Conservation (phyloP, 2,888 invertebrate genomes). For the Polydrusus cervinus region DNA sequence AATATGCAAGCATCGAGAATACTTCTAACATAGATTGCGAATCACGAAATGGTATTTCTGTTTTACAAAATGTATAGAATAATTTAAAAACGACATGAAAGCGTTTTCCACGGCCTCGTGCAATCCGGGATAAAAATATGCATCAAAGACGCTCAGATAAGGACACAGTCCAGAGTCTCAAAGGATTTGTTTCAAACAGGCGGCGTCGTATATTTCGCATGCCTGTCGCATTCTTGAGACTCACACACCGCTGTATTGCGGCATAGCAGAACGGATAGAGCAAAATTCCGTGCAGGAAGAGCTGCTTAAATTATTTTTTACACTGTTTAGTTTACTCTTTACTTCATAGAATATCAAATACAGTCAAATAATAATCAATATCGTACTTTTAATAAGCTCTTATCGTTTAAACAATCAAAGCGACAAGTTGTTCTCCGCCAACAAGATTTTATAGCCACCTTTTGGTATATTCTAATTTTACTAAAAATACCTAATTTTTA, state of each 20-base stretch:
- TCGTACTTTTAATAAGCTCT: too few relatives aligned
- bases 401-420: too few relatives aligned
- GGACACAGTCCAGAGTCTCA: constrained; percentile 25
- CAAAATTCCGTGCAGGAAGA: neutral
- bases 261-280: neutral
- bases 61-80: neutral
- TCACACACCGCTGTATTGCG: constrained; percentile 18
- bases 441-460: too few relatives aligned
- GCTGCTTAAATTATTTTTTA: neutral
- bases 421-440: too few relatives aligned
- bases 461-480: too few relatives aligned
- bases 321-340: neutral
- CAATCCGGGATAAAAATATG: constrained; percentile 9
- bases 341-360: too few relatives aligned
- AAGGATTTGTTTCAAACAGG: constrained; percentile 19
- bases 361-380: too few relatives aligned
- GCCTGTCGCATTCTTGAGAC: constrained; percentile 31
- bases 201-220: constrained; percentile 26
- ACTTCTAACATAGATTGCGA: too few relatives aligned
- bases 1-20: too few relatives aligned
- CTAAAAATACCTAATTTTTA: too few relatives aligned
- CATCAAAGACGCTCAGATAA: constrained; percentile 11
- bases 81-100: constrained; percentile 1
- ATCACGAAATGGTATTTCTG: too few relatives aligned
- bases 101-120: neutral